These are phyloP conservation scores for Fulmarus glacialis DNA, from an alignment of 2,113 vertebrate genomes.

Conservation along the genomic window DNA sequence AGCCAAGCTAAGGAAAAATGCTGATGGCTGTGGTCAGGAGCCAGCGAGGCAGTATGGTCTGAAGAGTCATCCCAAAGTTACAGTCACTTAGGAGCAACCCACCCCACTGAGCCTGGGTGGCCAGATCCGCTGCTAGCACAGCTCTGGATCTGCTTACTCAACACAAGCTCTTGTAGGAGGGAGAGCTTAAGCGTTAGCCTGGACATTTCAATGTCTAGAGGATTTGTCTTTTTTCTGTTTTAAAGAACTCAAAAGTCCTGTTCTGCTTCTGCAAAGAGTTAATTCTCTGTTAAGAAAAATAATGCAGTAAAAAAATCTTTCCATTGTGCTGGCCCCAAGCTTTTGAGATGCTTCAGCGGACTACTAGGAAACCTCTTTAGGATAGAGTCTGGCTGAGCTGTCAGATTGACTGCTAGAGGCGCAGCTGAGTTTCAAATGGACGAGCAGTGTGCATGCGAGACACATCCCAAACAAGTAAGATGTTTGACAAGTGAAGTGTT, in stretches of 20 bases:
- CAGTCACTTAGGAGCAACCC: not conserved
- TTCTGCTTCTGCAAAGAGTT: not conserved
- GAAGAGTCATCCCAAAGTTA: not conserved
- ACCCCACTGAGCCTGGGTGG: not conserved
- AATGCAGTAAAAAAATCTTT: not conserved
- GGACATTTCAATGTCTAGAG: not conserved
- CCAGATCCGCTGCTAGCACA: not conserved
- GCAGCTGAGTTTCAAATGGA: constrained; percentile 28
- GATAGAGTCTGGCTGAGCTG: constrained; percentile 27
- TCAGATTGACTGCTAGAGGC: constrained; percentile 46
- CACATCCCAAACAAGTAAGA: not conserved
- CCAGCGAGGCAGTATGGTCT: not conserved
- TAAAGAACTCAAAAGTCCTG: not conserved
- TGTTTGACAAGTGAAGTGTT: constrained; percentile 53
- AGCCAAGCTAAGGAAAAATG: not conserved
- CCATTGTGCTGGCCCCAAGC: not conserved
- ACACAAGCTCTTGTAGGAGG: not conserved
- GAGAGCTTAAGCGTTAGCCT: not conserved
- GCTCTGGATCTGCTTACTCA: not conserved
- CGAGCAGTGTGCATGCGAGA: not conserved
- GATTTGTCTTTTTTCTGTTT: not conserved
- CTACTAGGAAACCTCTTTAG: constrained; percentile 27
- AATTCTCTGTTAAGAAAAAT: not conserved
- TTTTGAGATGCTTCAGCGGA: not conserved
- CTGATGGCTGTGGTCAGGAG: not conserved